These are phyloP conservation scores for Eristalis pertinax DNA, from an alignment of 2,888 invertebrate species.

Conservation along the genomic window DNA sequence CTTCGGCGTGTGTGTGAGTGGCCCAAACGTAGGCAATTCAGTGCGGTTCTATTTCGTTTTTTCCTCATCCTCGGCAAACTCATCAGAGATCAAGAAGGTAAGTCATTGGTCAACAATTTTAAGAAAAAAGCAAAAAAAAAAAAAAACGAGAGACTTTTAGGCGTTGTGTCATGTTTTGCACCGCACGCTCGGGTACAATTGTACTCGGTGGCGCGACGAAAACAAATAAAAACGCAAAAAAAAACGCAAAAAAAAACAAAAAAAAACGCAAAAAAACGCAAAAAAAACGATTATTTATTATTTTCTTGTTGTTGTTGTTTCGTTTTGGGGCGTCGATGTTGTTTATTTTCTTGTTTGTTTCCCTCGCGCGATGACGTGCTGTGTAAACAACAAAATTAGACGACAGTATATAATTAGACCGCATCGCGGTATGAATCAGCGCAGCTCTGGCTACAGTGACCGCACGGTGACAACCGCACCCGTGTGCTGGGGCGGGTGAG, in stretches of 20 bases:
- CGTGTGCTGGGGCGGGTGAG: no score
- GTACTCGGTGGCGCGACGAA: constrained; percentile 19
- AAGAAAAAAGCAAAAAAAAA: no score
- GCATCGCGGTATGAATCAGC: constrained; percentile 26
- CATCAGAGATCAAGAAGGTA: constrained; percentile 13
- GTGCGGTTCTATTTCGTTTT: no score
- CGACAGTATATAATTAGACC: constrained; percentile 32
- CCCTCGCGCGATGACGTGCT: not conserved
- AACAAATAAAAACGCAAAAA: not conserved
- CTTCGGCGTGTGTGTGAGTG: not conserved
- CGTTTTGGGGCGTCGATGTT: not conserved
- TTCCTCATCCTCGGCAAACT: not conserved
- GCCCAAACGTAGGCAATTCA: not conserved
- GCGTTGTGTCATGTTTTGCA: not conserved
- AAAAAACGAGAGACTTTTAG: not conserved
- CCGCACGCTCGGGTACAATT: not conserved
- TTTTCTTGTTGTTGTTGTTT: not conserved
- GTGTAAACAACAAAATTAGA: constrained; percentile 37
- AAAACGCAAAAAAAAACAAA: not conserved
- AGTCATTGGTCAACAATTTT: constrained; percentile 7
- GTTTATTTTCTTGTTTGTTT: no score
- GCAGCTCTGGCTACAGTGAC: no score
- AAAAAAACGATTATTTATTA: not conserved
- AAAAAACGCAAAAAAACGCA: not conserved
- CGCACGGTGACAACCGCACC: no score